phyloP scores from a whole-genome alignment of 1,140 invertebrate species.

The Drosophila lacteicornis region DNA sequence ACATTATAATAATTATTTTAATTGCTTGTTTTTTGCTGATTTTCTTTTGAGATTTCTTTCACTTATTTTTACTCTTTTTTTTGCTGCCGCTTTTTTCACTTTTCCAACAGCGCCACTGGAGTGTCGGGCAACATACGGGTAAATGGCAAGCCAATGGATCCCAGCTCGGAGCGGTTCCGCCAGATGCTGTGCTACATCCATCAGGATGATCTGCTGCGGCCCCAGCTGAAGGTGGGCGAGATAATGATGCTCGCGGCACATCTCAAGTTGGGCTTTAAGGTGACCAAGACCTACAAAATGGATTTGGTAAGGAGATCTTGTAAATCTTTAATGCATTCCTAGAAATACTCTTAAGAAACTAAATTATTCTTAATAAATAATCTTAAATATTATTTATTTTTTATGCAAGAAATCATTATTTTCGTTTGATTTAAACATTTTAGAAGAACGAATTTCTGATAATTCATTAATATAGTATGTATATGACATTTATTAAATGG shows the following conservation, averaged over 20 bases:
- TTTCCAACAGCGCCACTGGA: constrained; percentile 86
- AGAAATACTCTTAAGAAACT: too few relatives aligned
- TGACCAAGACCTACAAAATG: constrained; percentile 85
- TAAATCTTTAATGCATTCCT: too few relatives aligned
- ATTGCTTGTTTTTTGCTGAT: constrained; percentile 31
- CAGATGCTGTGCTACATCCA: constrained; percentile 96
- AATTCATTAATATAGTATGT: too few relatives aligned
- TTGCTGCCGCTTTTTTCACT: not conserved
- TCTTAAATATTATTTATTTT: too few relatives aligned
- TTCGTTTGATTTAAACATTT: too few relatives aligned
- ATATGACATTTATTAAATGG: too few relatives aligned
- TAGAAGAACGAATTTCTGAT: too few relatives aligned
- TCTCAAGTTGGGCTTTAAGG: constrained; percentile 91
- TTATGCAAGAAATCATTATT: too few relatives aligned
- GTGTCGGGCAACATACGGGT: constrained; percentile 89
- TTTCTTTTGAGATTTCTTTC: constrained; percentile 28
- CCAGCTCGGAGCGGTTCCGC: constrained; percentile 88
- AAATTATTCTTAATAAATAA: too few relatives aligned
- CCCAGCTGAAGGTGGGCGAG: constrained; percentile 92
- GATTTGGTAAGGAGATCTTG: constrained; percentile 56
- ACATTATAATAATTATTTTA: constrained; percentile 50
- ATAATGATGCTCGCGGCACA: constrained; percentile 93
- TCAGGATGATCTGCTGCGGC: constrained; percentile 94
- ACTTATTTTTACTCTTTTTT: constrained; percentile 23
- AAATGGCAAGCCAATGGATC: constrained; percentile 90